A percentile compares a stretch with the other conserved stretches of the same genome.
These are phyloP conservation scores for Planococcus citri DNA, from an alignment of 1,140 invertebrate species.

Conservation along the genomic window DNA sequence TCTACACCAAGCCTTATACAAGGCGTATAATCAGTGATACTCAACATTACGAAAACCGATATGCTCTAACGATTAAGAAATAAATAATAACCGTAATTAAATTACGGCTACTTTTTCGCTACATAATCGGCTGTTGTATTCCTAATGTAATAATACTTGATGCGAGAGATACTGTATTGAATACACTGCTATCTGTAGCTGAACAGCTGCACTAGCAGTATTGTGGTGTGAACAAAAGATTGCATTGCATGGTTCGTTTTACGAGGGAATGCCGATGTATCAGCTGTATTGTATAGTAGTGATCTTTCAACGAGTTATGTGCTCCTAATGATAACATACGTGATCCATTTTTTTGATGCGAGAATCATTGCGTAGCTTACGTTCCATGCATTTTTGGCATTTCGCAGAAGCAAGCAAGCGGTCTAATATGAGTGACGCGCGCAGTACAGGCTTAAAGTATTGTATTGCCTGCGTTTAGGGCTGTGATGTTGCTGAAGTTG, in stretches of 20 bases:
- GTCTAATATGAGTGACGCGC: too few species aligned
- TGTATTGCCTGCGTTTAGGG: too few species aligned
- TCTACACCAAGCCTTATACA: not conserved
- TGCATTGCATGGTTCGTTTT: not conserved
- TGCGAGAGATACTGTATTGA: too few species aligned
- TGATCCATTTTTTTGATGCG: conserved; percentile 8
- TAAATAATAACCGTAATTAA: not conserved
- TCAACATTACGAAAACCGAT: not conserved
- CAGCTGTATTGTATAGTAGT: too few species aligned
- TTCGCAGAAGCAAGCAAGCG: too few species aligned
- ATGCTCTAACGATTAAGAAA: not conserved
- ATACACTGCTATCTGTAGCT: not conserved
- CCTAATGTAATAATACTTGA: too few species aligned
- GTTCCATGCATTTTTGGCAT: too few species aligned
- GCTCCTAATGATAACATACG: not conserved
- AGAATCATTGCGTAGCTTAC: too few species aligned
- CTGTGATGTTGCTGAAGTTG: too few species aligned
- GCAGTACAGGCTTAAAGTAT: too few species aligned
- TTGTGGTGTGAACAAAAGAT: not conserved
- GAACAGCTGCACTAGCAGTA: not conserved
- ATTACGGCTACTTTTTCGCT: not conserved
- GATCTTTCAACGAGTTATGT: not conserved
- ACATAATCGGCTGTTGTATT: too few species aligned
- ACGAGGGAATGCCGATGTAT: too few species aligned
- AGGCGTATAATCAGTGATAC: not conserved